Evolutionary conservation across 2,797 vertebrate species (phyloP), one percentile per base, ranked within the genome.

Genomic region (Cyclura pinguis): DNA sequence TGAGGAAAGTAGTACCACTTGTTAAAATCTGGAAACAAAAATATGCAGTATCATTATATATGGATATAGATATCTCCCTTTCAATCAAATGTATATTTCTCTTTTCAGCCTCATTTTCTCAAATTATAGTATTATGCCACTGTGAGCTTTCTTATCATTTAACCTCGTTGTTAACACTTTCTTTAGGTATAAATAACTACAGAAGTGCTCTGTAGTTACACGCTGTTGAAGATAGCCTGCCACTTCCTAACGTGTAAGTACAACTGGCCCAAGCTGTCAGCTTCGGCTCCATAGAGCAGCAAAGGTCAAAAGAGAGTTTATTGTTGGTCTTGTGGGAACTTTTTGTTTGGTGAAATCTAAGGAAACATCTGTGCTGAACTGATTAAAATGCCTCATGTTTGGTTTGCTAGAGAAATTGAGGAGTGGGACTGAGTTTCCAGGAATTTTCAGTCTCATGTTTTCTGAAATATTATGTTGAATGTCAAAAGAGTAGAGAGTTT

Each of bases 251-350:
- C 87, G 88, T 38, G 84, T 64, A 77, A 88, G 64, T 0, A 0
- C 85, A 88, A 87, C 90, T 86, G 95, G 22, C 67, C 82, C 67
- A 81, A 52, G 52, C 67, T 91, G 27, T 59, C 77, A 78, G 35
- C 16, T 38, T 74, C 27, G 20, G 29, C 29, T 76, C 16, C 42
- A 4, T 57, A 42, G 50, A 73, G 47, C 1, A 62, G 69, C 6
- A 88, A 80, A 80, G 24, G 4, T 84, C 84, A 90, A 55, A 80
- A 73, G 89, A 38, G 76, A 85, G 32, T 55, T n/a, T 52, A 82
- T 32, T 86, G 27, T 29, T 80, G n/a, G 64, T 32, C 78, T 84
- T 62, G 4, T n/a, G 42, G 35, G 57, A 87, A 73, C 24, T 13
- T 67, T 77, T 52, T 83, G 52, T 8, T 42, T 78, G 91, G 83